phyloP scores from a whole-genome alignment of 2,113 vertebrate species.

The Phoxinus phoxinus region DNA sequence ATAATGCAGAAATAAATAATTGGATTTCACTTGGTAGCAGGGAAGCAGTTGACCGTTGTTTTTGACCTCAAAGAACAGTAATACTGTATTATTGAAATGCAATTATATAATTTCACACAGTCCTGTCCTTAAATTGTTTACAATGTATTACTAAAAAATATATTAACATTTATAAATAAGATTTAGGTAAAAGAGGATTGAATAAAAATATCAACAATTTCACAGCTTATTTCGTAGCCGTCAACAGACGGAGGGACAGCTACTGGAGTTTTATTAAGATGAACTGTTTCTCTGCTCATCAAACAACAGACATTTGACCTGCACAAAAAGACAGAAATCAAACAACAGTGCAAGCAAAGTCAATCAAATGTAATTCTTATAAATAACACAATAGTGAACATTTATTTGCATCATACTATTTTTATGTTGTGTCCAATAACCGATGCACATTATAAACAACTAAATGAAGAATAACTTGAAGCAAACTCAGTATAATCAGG shows the following conservation, averaged over 20 bases:
- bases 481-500: no score
- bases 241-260: neutral
- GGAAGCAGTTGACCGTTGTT: neutral
- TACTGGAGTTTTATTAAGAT: conserved; percentile 58
- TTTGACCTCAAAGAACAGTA: conserved; percentile 22
- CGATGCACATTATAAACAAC: no score
- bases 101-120: neutral
- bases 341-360: neutral
- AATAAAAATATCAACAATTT: neutral
- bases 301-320: conserved; percentile 78
- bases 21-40: conserved; percentile 9
- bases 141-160: conserved; percentile 6
- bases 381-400: neutral
- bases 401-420: neutral
- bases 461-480: no score
- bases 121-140: neutral
- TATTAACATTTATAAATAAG: neutral
- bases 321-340: conserved; percentile 57
- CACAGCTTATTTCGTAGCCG: neutral
- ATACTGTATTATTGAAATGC: conserved; percentile 16
- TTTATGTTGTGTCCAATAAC: neutral
- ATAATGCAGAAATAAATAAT: conserved; percentile 7
- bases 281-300: conserved; percentile 64
- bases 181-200: neutral
- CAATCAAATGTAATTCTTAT: neutral